phyloP scores from a whole-genome alignment of 2,888 invertebrate genomes.

The Andrena trimmerana region DNA sequence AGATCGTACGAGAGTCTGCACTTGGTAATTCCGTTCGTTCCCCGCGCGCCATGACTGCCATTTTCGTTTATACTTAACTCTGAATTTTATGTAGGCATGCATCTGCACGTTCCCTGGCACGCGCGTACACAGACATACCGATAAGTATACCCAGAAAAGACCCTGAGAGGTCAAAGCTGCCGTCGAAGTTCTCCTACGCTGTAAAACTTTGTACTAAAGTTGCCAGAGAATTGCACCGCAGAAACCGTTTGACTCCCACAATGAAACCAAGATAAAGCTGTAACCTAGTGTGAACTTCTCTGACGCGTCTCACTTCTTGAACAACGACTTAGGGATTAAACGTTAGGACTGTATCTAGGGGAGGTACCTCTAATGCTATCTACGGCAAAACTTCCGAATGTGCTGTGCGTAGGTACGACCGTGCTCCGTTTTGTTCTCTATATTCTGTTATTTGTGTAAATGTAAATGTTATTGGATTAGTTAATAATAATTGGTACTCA shows the following conservation, averaged over 20 bases:
- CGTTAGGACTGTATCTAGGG: conserved; percentile 19
- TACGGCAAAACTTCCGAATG: conserved; percentile 9
- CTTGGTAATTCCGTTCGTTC: conserved; percentile 42
- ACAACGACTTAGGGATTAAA: conserved; percentile 37
- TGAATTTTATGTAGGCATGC: conserved; percentile 47
- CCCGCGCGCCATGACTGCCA: conserved; percentile 25
- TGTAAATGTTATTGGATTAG: conserved; percentile 17
- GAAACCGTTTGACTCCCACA: conserved; percentile 49
- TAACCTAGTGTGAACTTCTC: conserved; percentile 35
- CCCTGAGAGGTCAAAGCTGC: conserved; percentile 43
- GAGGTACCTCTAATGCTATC: conserved; percentile 19
- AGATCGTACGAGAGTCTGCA: conserved; percentile 18
- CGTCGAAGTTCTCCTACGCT: conserved; percentile 32
- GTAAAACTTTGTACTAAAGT: conserved; percentile 47
- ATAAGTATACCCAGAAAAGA: conserved; percentile 23
- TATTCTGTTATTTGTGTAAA: background rate
- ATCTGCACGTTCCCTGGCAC: background rate
- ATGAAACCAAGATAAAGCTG: conserved; percentile 49
- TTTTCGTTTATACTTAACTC: conserved; percentile 61
- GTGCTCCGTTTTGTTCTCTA: background rate
- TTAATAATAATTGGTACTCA: conserved; percentile 15
- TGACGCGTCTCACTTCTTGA: conserved; percentile 31
- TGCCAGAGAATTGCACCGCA: conserved; percentile 26
- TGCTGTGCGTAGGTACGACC: background rate
- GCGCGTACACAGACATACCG: background rate